A percentile compares a stretch with the other conserved stretches of the same genome.
Evolutionary conservation across 2,113 vertebrate species (phyloP).

Genomic region (Glareola pratincola): DNA sequence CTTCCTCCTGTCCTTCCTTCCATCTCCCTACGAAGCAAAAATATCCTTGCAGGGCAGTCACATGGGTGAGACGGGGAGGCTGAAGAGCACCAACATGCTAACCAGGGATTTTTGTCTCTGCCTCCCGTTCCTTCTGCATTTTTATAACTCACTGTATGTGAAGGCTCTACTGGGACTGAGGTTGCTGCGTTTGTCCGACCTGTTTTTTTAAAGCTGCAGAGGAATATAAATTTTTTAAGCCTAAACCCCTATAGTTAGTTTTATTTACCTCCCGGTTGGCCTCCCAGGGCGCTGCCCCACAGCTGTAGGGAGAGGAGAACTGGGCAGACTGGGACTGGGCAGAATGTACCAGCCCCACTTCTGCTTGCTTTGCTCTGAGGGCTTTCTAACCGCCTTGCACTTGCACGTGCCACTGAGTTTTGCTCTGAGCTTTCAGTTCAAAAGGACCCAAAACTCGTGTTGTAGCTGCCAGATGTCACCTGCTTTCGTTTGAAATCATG

Average conservation of each 20-base stretch:
- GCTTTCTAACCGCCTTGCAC: not conserved
- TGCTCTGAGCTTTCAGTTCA: not conserved
- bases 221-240: not conserved
- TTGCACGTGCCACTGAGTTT: not conserved
- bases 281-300: not conserved
- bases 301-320: not conserved
- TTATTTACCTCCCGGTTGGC: not conserved
- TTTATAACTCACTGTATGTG: not conserved
- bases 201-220: not conserved
- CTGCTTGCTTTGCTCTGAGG: not conserved
- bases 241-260: not conserved
- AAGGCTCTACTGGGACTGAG: not conserved
- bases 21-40: not conserved
- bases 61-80: not conserved
- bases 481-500: slow-evolving; percentile 22
- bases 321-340: not conserved
- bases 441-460: not conserved
- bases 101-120: not conserved
- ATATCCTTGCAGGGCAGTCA: not conserved
- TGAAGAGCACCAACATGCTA: not conserved
- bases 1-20: slow-evolving; percentile 13
- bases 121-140: not conserved
- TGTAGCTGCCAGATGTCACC: not conserved
- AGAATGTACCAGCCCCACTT: not conserved
- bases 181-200: not conserved